Evolutionary conservation across 2,797 vertebrate species (phyloP), one percentile per base, ranked within the genome.

Genomic region (Eremophila alpestris): DNA sequence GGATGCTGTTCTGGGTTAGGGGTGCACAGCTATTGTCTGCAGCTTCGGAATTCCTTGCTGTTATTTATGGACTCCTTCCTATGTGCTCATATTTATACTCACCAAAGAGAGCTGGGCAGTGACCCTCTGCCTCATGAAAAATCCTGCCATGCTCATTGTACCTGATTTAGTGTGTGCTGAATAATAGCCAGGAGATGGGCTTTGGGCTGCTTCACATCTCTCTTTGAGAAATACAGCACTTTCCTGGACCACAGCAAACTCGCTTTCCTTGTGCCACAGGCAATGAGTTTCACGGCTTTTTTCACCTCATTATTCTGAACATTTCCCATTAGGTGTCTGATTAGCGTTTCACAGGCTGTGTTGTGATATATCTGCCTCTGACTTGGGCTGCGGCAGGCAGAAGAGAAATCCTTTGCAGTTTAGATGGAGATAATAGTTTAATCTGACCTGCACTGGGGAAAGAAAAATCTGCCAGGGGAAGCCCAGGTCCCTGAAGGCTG

Each of bases 301-400:
- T 84, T 54, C 87, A 90, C 43, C 80, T 86, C 91, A 69, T 95
- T 96, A 90, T 91, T 90, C 80, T 63, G 51, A 91, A 36, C 85
- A 48, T 79, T 86, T 71, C 90, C 83, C 2, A 3, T 89, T 78
- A 90, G 69, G 83, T 88, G 85, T 93, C 80, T 93, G 94, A 91
- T 94, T 78, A 94, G 74, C 0, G 9, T 78, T 88, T 83, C 85
- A 15, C 36, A 45, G 65, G 54, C 90, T 46, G 70, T 26, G 74
- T 41, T 93, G 88, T 73, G 55, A 46, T 91, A 12, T 34, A 80
- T 58, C 76, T 70, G 58, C 65, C 60, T 68, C 76, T 91, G 82
- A 89, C 5, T 34, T 60, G 87, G 77, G 91, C 85, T 81, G 73
- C 5, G 7, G 55, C 85, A 90, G 76, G 54, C 76, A 83, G 79